phyloP scores from a whole-genome alignment of 2,797 vertebrate species.

The Martes flavigula region DNA sequence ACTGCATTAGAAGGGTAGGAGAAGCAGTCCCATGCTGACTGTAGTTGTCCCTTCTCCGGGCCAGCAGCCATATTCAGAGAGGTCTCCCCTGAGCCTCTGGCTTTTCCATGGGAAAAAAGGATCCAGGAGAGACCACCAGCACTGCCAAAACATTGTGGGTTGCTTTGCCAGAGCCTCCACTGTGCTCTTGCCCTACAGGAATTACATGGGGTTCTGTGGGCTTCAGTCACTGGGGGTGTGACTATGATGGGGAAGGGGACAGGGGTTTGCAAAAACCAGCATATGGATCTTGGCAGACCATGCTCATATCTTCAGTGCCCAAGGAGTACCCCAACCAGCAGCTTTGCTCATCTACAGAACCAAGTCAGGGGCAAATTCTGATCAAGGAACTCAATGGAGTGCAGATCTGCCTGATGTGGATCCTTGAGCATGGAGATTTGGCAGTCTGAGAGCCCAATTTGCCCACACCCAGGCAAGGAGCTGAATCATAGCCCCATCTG shows the following conservation, averaged over 20 bases:
- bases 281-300: not conserved
- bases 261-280: not conserved
- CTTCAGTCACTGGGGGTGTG: not conserved
- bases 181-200: not conserved
- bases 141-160: not conserved
- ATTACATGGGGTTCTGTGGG: not conserved
- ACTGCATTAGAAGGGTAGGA: not conserved
- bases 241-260: not conserved
- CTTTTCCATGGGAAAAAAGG: not conserved
- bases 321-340: not conserved
- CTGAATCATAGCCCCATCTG: not conserved
- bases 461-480: not conserved
- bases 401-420: not conserved
- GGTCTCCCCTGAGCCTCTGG: not conserved
- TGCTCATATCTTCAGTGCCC: not conserved
- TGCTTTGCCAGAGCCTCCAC: not conserved
- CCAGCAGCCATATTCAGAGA: not conserved
- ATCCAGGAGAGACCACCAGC: not conserved
- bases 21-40: no score
- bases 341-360: not conserved
- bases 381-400: no score
- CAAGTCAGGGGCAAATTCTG: not conserved
- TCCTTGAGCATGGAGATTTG: not conserved
- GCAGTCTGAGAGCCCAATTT: not conserved
- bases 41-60: not conserved